Evolutionary conservation across 2,113 vertebrate species (phyloP).

Genomic region (Ivindomyrus marchei): DNA sequence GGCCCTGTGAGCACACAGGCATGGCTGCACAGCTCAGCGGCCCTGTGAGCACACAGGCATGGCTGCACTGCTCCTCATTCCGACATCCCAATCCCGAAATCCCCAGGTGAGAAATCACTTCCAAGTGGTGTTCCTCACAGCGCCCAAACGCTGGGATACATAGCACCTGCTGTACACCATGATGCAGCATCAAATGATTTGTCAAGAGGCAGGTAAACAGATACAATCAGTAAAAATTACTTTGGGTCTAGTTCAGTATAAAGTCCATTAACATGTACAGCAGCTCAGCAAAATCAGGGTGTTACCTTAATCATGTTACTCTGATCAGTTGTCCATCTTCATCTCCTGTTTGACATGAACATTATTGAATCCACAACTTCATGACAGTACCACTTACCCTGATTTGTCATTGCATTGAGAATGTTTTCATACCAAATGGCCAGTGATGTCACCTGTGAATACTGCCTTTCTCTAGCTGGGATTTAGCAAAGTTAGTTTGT

Average conservation of each 20-base stretch:
- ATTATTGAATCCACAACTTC: not conserved
- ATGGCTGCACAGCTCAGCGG: not conserved
- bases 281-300: not conserved
- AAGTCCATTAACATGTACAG: not conserved
- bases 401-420: not conserved
- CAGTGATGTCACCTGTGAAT: not conserved
- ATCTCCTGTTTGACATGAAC: not conserved
- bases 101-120: not conserved
- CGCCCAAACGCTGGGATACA: no score
- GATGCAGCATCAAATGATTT: not conserved
- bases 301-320: not conserved
- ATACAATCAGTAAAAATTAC: not conserved
- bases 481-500: not conserved
- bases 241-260: not conserved
- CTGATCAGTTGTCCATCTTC: not conserved
- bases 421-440: not conserved
- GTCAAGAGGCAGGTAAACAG: not conserved
- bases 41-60: not conserved
- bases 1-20: not conserved
- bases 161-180: not conserved
- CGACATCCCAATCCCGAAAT: not conserved
- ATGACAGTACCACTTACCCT: not conserved
- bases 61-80: not conserved
- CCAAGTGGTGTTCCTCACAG: not conserved
- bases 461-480: not conserved